Percentiles rank a stretch among this genome's conserved stretches.
Evolutionary conservation across 1,140 invertebrate genomes (phyloP).

Genomic region (Trissolcus basalis): DNA sequence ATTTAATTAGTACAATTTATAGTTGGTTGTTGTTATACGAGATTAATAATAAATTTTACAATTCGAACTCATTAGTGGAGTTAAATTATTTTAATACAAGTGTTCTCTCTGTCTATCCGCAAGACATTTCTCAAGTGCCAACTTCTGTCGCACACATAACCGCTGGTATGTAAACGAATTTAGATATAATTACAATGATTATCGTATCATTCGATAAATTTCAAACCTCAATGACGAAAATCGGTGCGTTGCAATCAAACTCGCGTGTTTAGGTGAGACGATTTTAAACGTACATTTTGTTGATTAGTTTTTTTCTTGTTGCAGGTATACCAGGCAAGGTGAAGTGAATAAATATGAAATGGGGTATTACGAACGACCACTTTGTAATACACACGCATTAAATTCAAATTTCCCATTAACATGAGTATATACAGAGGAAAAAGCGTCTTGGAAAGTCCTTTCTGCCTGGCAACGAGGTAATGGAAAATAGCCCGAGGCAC

Average conservation of each 20-base stretch:
- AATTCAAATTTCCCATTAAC: constrained; percentile 35
- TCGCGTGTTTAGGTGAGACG: too few relatives aligned
- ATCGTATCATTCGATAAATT: too few relatives aligned
- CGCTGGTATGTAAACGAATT: too few relatives aligned
- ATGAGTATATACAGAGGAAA: constrained; percentile 37
- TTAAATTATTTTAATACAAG: too few relatives aligned
- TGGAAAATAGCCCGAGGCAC: constrained; percentile 23
- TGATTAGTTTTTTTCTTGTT: too few relatives aligned
- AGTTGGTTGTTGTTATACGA: constrained; percentile 21
- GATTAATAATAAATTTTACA: constrained; percentile 32
- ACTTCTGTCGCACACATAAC: neutral
- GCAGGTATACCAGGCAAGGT: neutral
- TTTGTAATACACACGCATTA: constrained; percentile 36
- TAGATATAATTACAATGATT: too few relatives aligned
- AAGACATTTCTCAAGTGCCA: too few relatives aligned
- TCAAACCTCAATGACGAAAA: too few relatives aligned
- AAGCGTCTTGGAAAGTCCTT: constrained; percentile 23
- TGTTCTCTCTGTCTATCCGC: too few relatives aligned
- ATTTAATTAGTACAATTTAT: constrained; percentile 32
- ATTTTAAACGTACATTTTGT: too few relatives aligned
- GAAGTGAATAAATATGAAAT: constrained; percentile 16
- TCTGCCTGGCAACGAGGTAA: constrained; percentile 13
- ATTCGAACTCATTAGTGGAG: constrained; percentile 19
- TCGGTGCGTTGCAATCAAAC: too few relatives aligned
- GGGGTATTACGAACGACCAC: constrained; percentile 17